A percentile compares a stretch with the other conserved stretches of the same genome.
These are phyloP conservation scores for Caerostris extrusa DNA, from an alignment of 1,140 invertebrate species.

Conservation along the genomic window DNA sequence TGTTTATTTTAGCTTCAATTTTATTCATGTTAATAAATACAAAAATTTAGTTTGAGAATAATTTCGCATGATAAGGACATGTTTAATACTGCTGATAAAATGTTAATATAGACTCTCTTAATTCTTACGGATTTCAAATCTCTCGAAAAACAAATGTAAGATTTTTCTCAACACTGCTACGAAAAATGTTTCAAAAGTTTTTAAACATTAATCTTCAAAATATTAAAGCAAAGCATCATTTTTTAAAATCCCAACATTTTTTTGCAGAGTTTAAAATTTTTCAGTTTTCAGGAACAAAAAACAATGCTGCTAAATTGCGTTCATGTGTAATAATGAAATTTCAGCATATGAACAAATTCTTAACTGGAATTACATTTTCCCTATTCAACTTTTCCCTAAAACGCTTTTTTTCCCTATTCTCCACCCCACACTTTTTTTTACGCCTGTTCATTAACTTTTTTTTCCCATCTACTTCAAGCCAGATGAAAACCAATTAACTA, in stretches of 20 bases:
- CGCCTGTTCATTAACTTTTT: constrained; percentile 3
- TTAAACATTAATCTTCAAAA: not conserved
- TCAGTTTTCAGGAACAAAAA: not conserved
- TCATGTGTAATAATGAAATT: not conserved
- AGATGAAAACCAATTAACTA: constrained; percentile 51
- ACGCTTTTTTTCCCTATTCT: constrained; percentile 10
- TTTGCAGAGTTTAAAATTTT: not conserved
- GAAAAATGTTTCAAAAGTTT: too few species aligned
- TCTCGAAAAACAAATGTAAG: too few species aligned
- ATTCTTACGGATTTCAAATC: too few species aligned
- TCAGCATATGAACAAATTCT: constrained; percentile 14
- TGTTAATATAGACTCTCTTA: too few species aligned
- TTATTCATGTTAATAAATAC: too few species aligned
- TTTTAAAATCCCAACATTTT: not conserved
- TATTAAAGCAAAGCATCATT: not conserved
- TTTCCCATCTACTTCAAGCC: not conserved
- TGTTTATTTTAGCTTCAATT: too few species aligned
- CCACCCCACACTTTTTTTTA: constrained; percentile 9
- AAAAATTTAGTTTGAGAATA: too few species aligned
- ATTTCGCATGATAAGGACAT: too few species aligned
- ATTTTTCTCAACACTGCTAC: too few species aligned
- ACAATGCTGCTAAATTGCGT: not conserved
- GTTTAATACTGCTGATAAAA: too few species aligned
- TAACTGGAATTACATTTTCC: not conserved
- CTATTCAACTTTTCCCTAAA: not conserved